Evolutionary conservation across 1,140 invertebrate genomes (phyloP).

Genomic region (Anastrepha obliqua): DNA sequence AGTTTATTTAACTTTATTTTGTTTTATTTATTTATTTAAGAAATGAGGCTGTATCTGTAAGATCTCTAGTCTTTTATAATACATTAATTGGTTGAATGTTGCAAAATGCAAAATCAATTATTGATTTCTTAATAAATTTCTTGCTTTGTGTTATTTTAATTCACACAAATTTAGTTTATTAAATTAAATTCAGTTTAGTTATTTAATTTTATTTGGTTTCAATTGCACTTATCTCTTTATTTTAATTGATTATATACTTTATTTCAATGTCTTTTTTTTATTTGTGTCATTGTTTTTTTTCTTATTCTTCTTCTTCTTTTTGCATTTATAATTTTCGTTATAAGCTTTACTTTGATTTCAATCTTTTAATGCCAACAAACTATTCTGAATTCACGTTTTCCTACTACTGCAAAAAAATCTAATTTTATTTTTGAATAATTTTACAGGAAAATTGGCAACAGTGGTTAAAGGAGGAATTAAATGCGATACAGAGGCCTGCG

Average conservation of each 20-base stretch:
- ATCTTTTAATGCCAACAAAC: background rate
- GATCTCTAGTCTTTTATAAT: background rate
- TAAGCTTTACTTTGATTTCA: background rate
- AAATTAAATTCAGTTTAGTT: no score
- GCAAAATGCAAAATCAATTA: no score
- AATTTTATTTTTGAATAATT: background rate
- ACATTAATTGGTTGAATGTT: background rate
- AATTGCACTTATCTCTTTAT: background rate
- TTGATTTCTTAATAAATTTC: no score
- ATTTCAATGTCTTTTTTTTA: background rate
- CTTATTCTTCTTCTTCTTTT: background rate
- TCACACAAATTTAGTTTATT: no score
- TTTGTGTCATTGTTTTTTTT: background rate
- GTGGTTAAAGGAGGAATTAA: constrained; percentile 71
- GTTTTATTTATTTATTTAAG: no score
- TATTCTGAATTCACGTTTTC: background rate
- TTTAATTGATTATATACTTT: background rate
- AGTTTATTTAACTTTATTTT: no score
- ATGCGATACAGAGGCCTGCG: constrained; percentile 67
- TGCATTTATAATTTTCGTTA: background rate
- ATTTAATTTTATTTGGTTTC: background rate
- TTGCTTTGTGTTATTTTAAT: no score
- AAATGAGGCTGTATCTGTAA: background rate
- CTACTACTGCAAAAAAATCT: background rate
- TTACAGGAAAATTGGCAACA: constrained; percentile 69